Evolutionary conservation across 2,113 vertebrate genomes (phyloP).

Genomic region (Phocoena sinus): DNA sequence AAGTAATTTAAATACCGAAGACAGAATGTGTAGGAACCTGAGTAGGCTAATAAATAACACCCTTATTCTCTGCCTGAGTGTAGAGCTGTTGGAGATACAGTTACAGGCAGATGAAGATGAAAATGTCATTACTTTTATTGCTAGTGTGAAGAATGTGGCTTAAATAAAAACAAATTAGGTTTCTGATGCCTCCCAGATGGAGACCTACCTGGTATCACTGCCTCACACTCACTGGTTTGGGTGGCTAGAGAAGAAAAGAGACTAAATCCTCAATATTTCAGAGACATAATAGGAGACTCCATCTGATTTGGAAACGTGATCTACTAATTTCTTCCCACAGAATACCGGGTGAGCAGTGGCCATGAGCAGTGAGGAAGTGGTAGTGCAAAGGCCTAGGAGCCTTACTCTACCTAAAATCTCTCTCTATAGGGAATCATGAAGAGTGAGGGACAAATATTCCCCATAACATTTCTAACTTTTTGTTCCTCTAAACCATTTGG

Average conservation of each 20-base stretch:
- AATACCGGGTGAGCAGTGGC: background rate
- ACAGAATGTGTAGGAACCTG: background rate
- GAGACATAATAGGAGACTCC: background rate
- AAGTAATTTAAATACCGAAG: background rate
- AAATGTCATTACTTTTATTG: background rate
- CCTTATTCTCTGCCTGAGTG: background rate
- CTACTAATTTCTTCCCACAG: background rate
- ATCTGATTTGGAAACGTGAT: background rate
- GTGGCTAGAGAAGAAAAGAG: background rate
- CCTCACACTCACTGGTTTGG: background rate
- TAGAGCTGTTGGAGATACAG: background rate
- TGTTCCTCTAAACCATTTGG: background rate
- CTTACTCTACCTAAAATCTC: background rate
- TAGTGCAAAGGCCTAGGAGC: background rate
- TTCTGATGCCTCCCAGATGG: background rate
- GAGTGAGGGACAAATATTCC: background rate
- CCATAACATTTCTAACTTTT: background rate
- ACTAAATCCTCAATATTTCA: background rate
- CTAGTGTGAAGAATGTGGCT: background rate
- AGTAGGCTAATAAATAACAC: background rate
- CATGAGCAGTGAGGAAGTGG: background rate
- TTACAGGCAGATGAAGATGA: background rate
- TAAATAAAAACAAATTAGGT: background rate
- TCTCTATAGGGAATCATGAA: background rate
- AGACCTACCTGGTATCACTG: background rate